Conservation (phyloP, 2,797 vertebrate species). For the Hydrolagus colliei region DNA sequence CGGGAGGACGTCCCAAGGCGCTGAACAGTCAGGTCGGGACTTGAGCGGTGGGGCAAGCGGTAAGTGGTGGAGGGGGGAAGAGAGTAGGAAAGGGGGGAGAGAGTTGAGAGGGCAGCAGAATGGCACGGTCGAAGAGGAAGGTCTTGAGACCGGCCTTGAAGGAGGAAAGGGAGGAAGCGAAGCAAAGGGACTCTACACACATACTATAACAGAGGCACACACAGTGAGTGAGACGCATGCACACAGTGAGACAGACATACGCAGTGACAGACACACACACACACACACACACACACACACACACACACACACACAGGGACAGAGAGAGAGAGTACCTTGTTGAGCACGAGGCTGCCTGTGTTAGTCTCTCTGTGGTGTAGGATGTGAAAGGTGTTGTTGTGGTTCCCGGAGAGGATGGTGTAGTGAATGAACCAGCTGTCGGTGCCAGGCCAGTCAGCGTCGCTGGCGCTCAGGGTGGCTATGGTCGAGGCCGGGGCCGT, state of each 20-base stretch:
- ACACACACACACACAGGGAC: too few species aligned
- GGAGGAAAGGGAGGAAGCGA: not conserved
- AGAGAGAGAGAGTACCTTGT: conserved; percentile 40
- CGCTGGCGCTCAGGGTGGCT: not conserved
- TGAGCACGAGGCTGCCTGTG: conserved; percentile 55
- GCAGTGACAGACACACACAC: too few species aligned
- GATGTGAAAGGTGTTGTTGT: conserved; percentile 56
- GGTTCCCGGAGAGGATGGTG: conserved; percentile 61
- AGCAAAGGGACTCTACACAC: too few species aligned
- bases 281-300: too few species aligned
- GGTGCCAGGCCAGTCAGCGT: not conserved
- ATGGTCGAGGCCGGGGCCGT: not conserved
- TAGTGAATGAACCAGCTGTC: conserved; percentile 37
- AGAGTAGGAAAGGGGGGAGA: too few species aligned
- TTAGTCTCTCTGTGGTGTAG: conserved; percentile 51
- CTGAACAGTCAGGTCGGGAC: too few species aligned
- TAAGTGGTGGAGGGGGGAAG: not conserved
- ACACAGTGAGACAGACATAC: too few species aligned
- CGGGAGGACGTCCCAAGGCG: too few species aligned
- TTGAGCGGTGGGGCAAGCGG: not conserved
- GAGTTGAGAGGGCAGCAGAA: too few species aligned
- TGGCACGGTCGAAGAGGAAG: too few species aligned
- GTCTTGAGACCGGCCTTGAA: not conserved
- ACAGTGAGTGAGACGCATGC: not conserved
- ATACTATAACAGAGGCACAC: not conserved